Base-by-base conservation (phyloP, 1,140 invertebrate genomes). In the Bombus sibiricus region DNA sequence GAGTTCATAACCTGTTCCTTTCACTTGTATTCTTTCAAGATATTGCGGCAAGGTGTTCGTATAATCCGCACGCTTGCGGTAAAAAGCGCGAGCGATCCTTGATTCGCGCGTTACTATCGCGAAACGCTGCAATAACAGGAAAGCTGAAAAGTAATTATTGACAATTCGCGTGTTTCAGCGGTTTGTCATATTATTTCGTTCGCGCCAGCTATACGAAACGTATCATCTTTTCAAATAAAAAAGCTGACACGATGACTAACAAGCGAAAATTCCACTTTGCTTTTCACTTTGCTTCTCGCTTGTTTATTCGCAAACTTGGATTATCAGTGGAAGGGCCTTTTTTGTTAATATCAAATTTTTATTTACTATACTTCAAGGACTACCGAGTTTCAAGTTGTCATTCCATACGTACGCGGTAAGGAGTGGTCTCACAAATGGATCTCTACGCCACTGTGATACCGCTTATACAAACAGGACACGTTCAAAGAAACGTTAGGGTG, bases 21-120 rank as follows among this genome's bases (percentile, higher is more conserved):
- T 93, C 93, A 93, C 93, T 89, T 73, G 77, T 88, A 86, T 88
- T 93, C 90, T 91, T 90, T 88, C 92, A 89, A 90, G 92, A 90
- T 90, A 91, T 90, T 92, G 92, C 92, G 88, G 88, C 80, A 89
- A 80, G 64, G 68, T 64, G 73, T 77, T 88, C 85, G 88, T 91
- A 88, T 89, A 93, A 93, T 90, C 88, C 74, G 85, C 85, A 88
- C 89, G 89, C 91, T 92, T 88, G 91, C 89, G 87, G 90, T 90
- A 91, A 89, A 91, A 93, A 90, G 91, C 86, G 87, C 83, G 78
- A 86, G 81, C 66, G 71, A 86, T 85, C 34, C 59, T 53, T 39
- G 37, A 62, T 57, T 57, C 80, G 53, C 53, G 53, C 1, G 39
- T 34, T 37, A 0, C 66, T 68, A 84, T 66, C 68, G 39, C 13